Evolutionary conservation across 2,888 invertebrate genomes (phyloP).

Genomic region (Maniola hyperantus): DNA sequence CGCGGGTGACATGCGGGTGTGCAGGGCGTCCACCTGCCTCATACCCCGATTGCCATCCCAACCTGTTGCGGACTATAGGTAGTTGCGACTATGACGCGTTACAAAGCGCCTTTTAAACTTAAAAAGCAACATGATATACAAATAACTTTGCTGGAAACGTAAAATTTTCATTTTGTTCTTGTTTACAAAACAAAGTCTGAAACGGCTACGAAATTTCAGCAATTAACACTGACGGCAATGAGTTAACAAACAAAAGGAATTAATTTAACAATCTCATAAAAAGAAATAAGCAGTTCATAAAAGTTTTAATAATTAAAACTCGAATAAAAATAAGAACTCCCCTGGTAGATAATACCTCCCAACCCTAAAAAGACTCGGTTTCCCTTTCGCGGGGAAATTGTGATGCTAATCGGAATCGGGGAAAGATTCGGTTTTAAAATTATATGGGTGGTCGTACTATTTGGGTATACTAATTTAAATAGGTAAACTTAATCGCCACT

Average conservation of each 20-base stretch:
- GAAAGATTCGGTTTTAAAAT: not conserved
- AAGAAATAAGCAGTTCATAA: conserved; percentile 81
- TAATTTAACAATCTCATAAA: conserved; percentile 80
- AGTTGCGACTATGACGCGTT: not conserved
- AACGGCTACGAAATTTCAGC: conserved; percentile 46
- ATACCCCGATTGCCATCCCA: no score
- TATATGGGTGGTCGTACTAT: not conserved
- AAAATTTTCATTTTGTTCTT: conserved; percentile 35
- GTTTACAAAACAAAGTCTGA: conserved; percentile 44
- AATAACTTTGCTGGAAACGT: conserved; percentile 30
- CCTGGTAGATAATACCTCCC: conserved; percentile 53
- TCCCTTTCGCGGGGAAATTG: conserved; percentile 15
- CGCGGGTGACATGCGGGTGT: no score
- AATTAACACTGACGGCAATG: conserved; percentile 56
- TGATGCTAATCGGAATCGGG: conserved; percentile 19
- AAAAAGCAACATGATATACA: conserved; percentile 37
- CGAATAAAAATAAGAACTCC: conserved; percentile 73
- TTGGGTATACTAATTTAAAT: not conserved
- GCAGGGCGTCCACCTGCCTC: no score
- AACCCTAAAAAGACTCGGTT: conserved; percentile 45
- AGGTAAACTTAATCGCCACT: no score
- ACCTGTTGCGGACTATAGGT: no score
- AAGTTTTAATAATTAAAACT: conserved; percentile 82
- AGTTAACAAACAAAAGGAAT: conserved; percentile 79
- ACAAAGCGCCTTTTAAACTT: conserved; percentile 30